Base-by-base conservation (phyloP, 2,888 invertebrate genomes). In the Eumerus sabulonum region DNA sequence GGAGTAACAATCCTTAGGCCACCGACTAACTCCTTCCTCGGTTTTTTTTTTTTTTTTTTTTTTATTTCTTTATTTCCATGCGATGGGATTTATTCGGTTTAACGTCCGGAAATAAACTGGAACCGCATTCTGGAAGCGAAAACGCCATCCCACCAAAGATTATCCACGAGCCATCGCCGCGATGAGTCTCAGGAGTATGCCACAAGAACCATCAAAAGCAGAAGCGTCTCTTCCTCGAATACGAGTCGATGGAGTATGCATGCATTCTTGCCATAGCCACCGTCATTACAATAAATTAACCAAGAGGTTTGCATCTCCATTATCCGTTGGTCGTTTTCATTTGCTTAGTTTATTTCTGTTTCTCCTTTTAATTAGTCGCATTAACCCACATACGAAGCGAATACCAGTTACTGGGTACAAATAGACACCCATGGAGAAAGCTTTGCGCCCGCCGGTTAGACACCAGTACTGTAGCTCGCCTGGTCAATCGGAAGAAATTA, bases 271-370 rank as follows among this genome's bases (percentile, higher is more conserved):
- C 72, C 67, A 67, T 51, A 51, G 67, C 62, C 67, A 77, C 77
- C 72, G 72, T 59, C 77, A 77, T 77, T 77, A 77, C 66, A 63
- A 77, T 77, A 77, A 77, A 77, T 77, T 77, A 77, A 72, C 72
- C 16, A 42, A 67, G 57, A 72, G 62, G 67, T 67, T 77, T 72
- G 60, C 66, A 54, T 60, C 71, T 72, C 50, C 60, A 62, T 66
- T 76, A 56, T 60, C 66, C 51, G 51, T 57, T 50, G 19, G 59
- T 42, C 60, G 50, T 71, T 56, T 66, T 45, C 50, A 40, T 71
- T 76, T 71, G 71, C 71, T 71, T 77, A 67, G 51, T 72, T 77
- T 62, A 59, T 72, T 72, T 67, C 62, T 40, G 66, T 73, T 72
- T 67, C 72, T 72, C 56, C 72, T 66, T 76, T 77, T 77, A 77